A percentile compares a stretch with the other conserved stretches of the same genome.
These are phyloP conservation scores for Ennomos erosarius DNA, from an alignment of 2,888 invertebrate genomes.

Conservation along the genomic window DNA sequence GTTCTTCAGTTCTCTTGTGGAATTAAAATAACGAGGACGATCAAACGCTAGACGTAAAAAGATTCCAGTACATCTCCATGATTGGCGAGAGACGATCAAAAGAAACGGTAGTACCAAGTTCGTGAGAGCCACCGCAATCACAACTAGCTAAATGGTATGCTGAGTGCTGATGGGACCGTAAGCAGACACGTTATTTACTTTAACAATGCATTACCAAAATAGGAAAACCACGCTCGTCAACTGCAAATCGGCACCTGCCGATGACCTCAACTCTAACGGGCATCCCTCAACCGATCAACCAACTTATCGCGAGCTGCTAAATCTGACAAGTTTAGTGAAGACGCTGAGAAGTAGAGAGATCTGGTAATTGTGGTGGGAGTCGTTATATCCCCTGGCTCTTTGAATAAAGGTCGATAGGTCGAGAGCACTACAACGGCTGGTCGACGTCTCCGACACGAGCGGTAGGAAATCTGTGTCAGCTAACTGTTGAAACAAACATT, in stretches of 20 bases:
- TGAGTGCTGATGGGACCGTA: conserved; percentile 28
- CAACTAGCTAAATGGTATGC: conserved; percentile 47
- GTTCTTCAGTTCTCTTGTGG: too few species aligned
- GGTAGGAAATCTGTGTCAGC: conserved; percentile 71
- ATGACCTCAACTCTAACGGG: conserved; percentile 79
- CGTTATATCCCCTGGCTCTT: conserved; percentile 60
- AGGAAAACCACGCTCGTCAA: conserved; percentile 76
- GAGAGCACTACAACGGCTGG: conserved; percentile 71
- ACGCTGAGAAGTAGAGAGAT: conserved; percentile 36
- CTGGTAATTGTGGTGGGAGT: conserved; percentile 32
- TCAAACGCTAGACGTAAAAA: too few species aligned
- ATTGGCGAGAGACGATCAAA: background rate
- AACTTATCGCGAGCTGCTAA: conserved; percentile 36
- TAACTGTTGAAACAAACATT: conserved; percentile 79
- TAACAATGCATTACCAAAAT: conserved; percentile 77
- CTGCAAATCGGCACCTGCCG: conserved; percentile 80
- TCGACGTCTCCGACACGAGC: conserved; percentile 66
- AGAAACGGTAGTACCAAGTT: conserved; percentile 23
- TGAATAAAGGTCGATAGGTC: conserved; percentile 81
- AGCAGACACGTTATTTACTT: conserved; percentile 61
- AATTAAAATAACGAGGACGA: too few species aligned
- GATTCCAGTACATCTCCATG: background rate
- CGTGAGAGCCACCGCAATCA: conserved; percentile 31
- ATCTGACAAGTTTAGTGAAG: conserved; percentile 26
- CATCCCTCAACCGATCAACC: conserved; percentile 55